A percentile compares a stretch with the other conserved stretches of the same genome.
Evolutionary conservation across 2,797 vertebrate species (phyloP).

Genomic region (Anguilla pacifica): DNA sequence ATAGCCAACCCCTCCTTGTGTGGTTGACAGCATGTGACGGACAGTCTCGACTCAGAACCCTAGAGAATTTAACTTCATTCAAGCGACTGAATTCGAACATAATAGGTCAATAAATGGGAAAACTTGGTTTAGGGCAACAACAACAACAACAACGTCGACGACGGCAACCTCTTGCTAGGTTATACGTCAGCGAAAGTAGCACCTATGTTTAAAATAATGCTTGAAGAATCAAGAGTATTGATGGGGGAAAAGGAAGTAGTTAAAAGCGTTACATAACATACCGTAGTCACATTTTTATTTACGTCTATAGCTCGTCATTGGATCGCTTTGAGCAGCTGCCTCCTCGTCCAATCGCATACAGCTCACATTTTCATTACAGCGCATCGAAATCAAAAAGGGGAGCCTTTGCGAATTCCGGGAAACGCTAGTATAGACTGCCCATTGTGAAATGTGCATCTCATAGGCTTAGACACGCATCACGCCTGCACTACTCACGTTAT

Average conservation of each 20-base stretch:
- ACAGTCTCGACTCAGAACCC: background rate
- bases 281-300: constrained; percentile 24
- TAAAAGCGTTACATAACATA: constrained; percentile 32
- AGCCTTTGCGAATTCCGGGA: constrained; percentile 12
- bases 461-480: constrained; percentile 11
- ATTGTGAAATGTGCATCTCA: background rate
- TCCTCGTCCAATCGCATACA: constrained; percentile 22
- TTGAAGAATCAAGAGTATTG: background rate
- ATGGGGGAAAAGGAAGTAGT: constrained; percentile 21
- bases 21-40: background rate
- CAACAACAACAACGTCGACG: background rate
- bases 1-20: background rate
- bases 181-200: background rate
- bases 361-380: constrained; percentile 14
- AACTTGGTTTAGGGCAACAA: background rate
- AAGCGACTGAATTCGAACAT: background rate
- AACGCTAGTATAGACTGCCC: background rate
- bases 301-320: constrained; percentile 17
- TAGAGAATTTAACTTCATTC: background rate
- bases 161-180: background rate
- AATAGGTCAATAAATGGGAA: background rate
- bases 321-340: constrained; percentile 3
- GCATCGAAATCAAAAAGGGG: constrained; percentile 18
- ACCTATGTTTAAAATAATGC: background rate
- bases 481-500: background rate